Conservation (phyloP, 2,113 vertebrate species). For the Silurus meridionalis region DNA sequence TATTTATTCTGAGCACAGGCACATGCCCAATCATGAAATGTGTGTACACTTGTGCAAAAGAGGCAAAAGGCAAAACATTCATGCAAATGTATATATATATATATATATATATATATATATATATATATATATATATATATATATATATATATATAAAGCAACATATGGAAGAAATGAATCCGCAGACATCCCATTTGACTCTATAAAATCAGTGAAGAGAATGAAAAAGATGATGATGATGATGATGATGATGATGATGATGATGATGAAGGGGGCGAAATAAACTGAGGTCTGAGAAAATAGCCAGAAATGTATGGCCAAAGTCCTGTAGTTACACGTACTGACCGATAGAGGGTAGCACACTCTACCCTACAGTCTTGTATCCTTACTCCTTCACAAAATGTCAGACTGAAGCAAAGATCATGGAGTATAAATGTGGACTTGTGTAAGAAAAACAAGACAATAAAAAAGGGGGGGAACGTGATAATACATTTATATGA, state of each 20-base stretch:
- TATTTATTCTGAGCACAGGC: background rate
- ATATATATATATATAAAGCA: background rate
- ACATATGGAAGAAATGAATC: background rate
- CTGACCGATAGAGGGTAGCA: slow-evolving; percentile 20
- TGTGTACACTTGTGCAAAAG: background rate
- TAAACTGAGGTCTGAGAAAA: background rate
- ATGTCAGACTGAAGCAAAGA: background rate
- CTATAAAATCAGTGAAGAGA: background rate
- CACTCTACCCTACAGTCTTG: background rate
- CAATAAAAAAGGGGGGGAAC: background rate
- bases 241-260: background rate
- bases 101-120: background rate
- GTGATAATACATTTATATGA: background rate
- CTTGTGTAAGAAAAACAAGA: background rate
- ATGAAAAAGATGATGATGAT: background rate
- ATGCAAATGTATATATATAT: background rate
- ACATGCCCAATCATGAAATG: background rate
- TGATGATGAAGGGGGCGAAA: background rate
- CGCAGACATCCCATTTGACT: background rate
- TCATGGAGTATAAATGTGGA: background rate
- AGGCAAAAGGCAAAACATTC: no score
- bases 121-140: background rate
- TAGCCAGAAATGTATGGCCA: background rate
- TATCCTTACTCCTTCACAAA: background rate
- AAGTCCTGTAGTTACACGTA: background rate